These are phyloP conservation scores for Tipula unca DNA, from an alignment of 2,888 invertebrate species.

Conservation along the genomic window DNA sequence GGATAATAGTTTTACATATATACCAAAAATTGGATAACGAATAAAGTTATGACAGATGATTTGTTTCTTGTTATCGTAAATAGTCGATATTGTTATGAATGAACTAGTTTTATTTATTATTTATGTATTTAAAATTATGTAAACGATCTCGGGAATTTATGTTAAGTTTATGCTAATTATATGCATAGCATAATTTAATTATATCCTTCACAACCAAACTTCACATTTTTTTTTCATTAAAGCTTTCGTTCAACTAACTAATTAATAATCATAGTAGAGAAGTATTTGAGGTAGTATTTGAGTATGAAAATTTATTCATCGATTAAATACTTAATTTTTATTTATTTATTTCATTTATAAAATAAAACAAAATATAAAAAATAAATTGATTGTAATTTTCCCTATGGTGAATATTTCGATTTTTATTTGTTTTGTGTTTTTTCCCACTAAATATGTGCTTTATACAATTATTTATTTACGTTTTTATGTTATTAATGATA, in stretches of 20 bases:
- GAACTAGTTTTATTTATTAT: background rate
- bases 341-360: background rate
- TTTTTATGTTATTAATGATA: background rate
- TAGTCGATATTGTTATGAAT: background rate
- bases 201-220: background rate
- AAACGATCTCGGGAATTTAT: background rate
- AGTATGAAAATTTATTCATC: background rate
- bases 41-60: background rate
- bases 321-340: background rate
- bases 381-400: constrained; percentile 8
- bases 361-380: background rate
- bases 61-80: background rate
- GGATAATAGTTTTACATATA: background rate
- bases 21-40: background rate
- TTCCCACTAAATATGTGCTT: background rate
- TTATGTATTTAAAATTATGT: background rate
- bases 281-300: background rate
- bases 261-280: background rate
- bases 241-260: background rate
- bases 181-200: background rate
- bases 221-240: background rate
- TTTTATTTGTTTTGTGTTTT: background rate
- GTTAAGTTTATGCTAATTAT: background rate
- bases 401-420: background rate
- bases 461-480: background rate